Conservation (phyloP, 2,888 invertebrate genomes). For the Lymantria dispar region DNA sequence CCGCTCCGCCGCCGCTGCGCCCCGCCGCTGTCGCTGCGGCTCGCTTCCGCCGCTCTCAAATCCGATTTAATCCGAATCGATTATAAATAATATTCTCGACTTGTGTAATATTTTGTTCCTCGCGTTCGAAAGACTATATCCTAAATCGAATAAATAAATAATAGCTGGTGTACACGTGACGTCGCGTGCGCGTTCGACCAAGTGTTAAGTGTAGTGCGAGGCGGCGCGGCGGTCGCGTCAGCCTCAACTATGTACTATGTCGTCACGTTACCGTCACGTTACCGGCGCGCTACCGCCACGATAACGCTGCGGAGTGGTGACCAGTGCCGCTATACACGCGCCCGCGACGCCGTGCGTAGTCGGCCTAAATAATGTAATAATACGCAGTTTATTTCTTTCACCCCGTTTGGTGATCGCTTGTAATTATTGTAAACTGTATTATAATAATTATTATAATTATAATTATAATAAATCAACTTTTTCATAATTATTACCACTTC, state of each 20-base stretch:
- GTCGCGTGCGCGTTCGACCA: conserved; percentile 32
- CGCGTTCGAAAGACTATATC: conserved; percentile 83
- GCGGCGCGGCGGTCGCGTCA: conserved; percentile 12
- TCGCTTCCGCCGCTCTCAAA: conserved; percentile 76
- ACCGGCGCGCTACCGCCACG: conserved; percentile 2
- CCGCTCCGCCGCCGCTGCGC: conserved; percentile 36
- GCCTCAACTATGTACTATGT: conserved; percentile 6
- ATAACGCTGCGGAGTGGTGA: conserved; percentile 6
- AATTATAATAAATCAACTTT: conserved; percentile 82
- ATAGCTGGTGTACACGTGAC: conserved; percentile 46
- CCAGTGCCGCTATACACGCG: conserved; percentile 37
- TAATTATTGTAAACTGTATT: conserved; percentile 83
- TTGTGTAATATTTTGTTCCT: conserved; percentile 82
- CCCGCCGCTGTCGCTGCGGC: conserved; percentile 53
- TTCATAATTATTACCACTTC: conserved; percentile 78
- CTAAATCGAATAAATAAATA: conserved; percentile 69
- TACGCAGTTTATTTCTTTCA: conserved; percentile 79
- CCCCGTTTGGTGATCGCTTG: conserved; percentile 82
- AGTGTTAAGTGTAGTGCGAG: conserved; percentile 21
- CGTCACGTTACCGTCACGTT: conserved; percentile 10
- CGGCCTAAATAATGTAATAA: conserved; percentile 75
- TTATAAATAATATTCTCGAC: conserved; percentile 80
- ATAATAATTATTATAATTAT: conserved; percentile 82
- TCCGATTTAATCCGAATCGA: conserved; percentile 78
- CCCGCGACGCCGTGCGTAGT: conserved; percentile 49